phyloP scores from a whole-genome alignment of 1,140 invertebrate genomes.

The Drosophila tani region DNA sequence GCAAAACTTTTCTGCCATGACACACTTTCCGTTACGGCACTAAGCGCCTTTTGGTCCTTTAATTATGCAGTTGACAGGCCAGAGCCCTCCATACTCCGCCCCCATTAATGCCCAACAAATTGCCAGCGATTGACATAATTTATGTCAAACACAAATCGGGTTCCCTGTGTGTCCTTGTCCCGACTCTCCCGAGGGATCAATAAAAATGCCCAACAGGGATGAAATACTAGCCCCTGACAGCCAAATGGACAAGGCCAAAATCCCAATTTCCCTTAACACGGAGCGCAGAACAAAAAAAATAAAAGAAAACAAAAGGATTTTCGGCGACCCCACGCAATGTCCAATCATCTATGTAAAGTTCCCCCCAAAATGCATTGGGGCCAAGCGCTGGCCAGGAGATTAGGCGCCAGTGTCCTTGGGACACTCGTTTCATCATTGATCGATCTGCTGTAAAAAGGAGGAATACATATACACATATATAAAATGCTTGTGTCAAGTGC shows the following conservation, averaged over 20 bases:
- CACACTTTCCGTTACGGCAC: constrained; percentile 58
- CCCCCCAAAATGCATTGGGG: constrained; percentile 27
- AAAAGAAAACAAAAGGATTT: constrained; percentile 53
- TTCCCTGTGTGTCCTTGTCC: constrained; percentile 30
- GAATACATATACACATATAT: constrained; percentile 34
- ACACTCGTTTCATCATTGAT: constrained; percentile 54
- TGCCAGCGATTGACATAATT: constrained; percentile 78
- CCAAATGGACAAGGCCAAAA: constrained; percentile 66
- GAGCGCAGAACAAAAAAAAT: constrained; percentile 13
- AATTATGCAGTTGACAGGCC: constrained; percentile 70
- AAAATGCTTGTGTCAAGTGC: constrained; percentile 41
- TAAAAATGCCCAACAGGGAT: constrained; percentile 51
- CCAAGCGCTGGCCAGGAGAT: constrained; percentile 35
- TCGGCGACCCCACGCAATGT: constrained; percentile 15
- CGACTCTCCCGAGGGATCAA: constrained; percentile 64
- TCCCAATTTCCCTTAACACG: constrained; percentile 53
- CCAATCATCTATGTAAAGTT: constrained; percentile 74
- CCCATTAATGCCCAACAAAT: constrained; percentile 70
- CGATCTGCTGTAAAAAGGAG: constrained; percentile 42
- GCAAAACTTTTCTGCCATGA: constrained; percentile 49
- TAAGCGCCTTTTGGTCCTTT: constrained; percentile 51
- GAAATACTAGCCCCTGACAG: constrained; percentile 32
- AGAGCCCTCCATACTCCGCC: constrained; percentile 9
- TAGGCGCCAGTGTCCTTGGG: constrained; percentile 48
- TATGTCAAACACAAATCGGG: constrained; percentile 62